Evolutionary conservation across 2,113 vertebrate genomes (phyloP).

Genomic region (Mormyrus iriodes): DNA sequence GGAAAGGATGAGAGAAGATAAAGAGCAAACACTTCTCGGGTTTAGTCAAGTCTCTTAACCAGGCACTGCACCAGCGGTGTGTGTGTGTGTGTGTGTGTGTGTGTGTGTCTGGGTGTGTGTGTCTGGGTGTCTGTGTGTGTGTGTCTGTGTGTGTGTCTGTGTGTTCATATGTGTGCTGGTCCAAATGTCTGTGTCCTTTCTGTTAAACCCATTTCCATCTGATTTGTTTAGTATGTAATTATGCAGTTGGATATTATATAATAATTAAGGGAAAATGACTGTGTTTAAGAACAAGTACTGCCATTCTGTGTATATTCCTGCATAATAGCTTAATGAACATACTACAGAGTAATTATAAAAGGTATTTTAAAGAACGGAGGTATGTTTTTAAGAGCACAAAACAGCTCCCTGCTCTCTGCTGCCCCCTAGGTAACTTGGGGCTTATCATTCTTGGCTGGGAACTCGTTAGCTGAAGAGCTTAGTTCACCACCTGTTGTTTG

Average conservation of each 20-base stretch:
- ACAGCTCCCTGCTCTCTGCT: not conserved
- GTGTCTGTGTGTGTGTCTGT: not conserved
- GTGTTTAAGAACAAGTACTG: not conserved
- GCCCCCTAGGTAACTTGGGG: conserved; percentile 29
- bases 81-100: not conserved
- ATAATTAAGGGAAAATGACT: conserved; percentile 7
- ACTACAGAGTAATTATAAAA: conserved; percentile 41
- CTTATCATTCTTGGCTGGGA: conserved; percentile 18
- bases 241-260: conserved; percentile 3
- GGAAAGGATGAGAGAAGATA: conserved; percentile 30
- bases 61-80: not conserved
- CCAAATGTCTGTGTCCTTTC: not conserved
- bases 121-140: not conserved
- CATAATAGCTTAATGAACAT: conserved; percentile 39
- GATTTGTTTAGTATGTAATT: conserved; percentile 7
- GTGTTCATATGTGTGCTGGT: not conserved
- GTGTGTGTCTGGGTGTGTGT: not conserved
- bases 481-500: conserved; percentile 22
- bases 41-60: not conserved
- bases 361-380: conserved; percentile 46
- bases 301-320: conserved; percentile 34
- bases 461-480: conserved; percentile 34
- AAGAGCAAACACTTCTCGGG: conserved; percentile 22
- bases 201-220: not conserved
- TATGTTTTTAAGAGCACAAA: conserved; percentile 24